Conservation (phyloP, 2,113 vertebrate species). For the Malurus alboscapulatus region DNA sequence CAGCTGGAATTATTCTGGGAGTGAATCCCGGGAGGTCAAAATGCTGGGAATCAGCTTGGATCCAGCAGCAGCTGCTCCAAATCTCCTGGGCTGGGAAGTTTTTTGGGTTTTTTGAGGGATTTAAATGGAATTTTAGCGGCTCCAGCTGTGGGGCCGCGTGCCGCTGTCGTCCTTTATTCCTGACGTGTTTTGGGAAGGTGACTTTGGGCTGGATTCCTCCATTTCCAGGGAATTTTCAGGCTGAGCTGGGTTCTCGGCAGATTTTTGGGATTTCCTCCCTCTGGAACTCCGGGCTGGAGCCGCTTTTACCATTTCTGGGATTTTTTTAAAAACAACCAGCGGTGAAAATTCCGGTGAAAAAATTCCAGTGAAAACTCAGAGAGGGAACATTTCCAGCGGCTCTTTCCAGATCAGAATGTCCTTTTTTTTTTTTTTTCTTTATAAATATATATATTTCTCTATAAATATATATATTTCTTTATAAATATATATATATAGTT, state of each 20-base stretch:
- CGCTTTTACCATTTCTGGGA: neutral
- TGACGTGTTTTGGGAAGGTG: neutral
- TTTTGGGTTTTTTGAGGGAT: neutral
- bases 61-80: neutral
- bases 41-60: neutral
- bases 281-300: neutral
- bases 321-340: neutral
- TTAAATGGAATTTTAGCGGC: neutral
- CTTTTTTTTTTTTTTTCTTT: neutral
- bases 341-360: neutral
- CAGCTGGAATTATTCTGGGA: neutral
- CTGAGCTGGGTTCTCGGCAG: neutral
- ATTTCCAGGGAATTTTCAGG: neutral
- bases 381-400: neutral
- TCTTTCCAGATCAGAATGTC: constrained; percentile 48
- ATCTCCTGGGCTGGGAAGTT: neutral
- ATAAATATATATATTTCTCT: neutral
- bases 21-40: neutral
- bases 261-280: neutral
- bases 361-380: neutral
- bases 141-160: neutral
- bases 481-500: neutral
- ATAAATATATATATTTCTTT: too few relatives aligned
- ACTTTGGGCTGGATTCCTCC: neutral
- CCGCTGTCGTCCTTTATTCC: neutral